phyloP scores from a whole-genome alignment of 2,888 invertebrate genomes.

The Lepidonotus clava region DNA sequence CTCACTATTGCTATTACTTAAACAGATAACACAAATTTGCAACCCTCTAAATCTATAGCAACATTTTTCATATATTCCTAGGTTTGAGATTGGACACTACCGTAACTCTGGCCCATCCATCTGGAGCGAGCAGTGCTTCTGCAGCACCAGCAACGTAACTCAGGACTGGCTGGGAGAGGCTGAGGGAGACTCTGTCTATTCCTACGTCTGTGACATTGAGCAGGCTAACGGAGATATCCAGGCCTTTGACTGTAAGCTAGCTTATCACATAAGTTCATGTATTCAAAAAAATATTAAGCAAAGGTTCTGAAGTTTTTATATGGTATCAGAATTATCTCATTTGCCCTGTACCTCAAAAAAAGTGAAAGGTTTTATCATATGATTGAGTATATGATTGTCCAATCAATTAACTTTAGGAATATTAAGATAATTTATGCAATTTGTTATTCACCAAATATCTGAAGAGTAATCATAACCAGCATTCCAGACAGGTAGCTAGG shows the following conservation, averaged over 20 bases:
- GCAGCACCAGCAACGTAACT: constrained; percentile 24
- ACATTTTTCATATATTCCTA: neutral
- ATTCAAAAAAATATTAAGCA: neutral
- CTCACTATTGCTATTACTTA: too few relatives aligned
- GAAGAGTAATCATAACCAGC: too few relatives aligned
- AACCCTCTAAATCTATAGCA: too few relatives aligned
- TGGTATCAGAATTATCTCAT: too few relatives aligned
- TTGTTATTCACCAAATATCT: too few relatives aligned
- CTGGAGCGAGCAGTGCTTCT: constrained; percentile 14
- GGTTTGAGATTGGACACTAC: constrained; percentile 33
- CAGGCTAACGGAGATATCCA: neutral
- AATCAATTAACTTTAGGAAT: too few relatives aligned
- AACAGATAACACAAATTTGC: too few relatives aligned
- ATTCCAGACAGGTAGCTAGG: too few relatives aligned
- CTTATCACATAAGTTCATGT: neutral
- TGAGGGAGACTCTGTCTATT: constrained; percentile 25
- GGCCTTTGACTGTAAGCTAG: constrained; percentile 9
- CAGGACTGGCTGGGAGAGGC: neutral
- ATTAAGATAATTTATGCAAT: too few relatives aligned
- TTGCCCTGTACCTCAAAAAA: too few relatives aligned
- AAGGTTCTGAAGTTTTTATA: neutral
- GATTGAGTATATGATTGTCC: too few relatives aligned
- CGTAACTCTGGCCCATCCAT: constrained; percentile 6
- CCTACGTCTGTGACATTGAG: constrained; percentile 5
- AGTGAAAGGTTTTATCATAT: too few relatives aligned